Conservation (phyloP, 2,797 vertebrate species). For the Urocyon cinereoargenteus region DNA sequence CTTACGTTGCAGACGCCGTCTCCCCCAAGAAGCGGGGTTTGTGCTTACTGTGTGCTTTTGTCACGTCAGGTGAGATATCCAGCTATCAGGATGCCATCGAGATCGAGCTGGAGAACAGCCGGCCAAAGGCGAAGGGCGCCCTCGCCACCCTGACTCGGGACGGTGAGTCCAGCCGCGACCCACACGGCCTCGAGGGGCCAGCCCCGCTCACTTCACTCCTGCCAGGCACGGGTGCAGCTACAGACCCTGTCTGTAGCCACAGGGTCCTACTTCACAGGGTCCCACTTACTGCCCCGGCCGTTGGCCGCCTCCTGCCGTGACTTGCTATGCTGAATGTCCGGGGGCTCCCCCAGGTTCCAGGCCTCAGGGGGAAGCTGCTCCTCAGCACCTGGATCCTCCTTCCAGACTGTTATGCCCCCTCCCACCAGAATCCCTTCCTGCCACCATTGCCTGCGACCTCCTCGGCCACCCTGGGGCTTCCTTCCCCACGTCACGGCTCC, state of each 20-base stretch:
- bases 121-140: conserved; percentile 93
- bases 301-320: neutral
- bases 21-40: neutral
- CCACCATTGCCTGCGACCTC: rapidly evolving
- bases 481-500: neutral
- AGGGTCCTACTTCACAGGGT: neutral
- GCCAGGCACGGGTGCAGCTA: neutral
- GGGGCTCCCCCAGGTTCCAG: neutral
- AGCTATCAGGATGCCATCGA: conserved; percentile 97
- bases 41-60: conserved; percentile 59
- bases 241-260: rapidly evolving
- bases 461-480: neutral
- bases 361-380: neutral
- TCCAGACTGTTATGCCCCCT: rapidly evolving
- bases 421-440: neutral
- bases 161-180: conserved; percentile 84
- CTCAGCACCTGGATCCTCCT: neutral
- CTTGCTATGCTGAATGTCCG: no score
- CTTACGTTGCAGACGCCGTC: neutral
- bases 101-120: conserved; percentile 92
- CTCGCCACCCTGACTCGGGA: conserved; percentile 89
- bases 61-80: conserved; percentile 93
- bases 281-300: neutral
- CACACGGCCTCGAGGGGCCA: neutral
- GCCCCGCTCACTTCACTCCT: rapidly evolving